Evolutionary conservation across 1,140 invertebrate genomes (phyloP).

Genomic region (Hydropsyche tenuis): DNA sequence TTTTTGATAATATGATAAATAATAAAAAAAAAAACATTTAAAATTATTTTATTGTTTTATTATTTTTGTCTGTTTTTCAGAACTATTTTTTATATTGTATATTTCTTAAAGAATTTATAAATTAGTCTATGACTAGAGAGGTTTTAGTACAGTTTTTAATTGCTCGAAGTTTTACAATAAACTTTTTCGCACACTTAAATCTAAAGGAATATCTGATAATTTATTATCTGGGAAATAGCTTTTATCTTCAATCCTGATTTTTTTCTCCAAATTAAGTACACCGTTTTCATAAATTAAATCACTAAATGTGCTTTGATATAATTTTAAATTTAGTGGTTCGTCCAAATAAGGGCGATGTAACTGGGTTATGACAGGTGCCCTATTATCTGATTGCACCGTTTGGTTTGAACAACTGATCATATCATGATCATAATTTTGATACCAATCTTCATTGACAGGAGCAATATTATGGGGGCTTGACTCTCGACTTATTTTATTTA

Average conservation of each 20-base stretch:
- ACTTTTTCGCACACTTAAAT: constrained; percentile 42
- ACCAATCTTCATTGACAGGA: no score
- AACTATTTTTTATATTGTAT: no score
- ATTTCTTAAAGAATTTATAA: no score
- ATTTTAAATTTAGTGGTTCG: constrained; percentile 42
- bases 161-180: neutral
- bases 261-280: constrained; percentile 45
- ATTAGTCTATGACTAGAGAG: constrained; percentile 1
- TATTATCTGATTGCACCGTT: neutral
- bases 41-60: no score
- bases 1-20: no score
- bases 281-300: constrained; percentile 45
- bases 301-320: constrained; percentile 7
- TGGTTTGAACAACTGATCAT: no score
- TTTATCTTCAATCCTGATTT: constrained; percentile 33
- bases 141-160: constrained; percentile 1
- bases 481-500: no score
- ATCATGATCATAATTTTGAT: no score
- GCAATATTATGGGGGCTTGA: no score
- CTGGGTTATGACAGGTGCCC: neutral
- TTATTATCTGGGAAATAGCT: constrained; percentile 3
- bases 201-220: constrained; percentile 37
- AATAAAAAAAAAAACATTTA: no score
- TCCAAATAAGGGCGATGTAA: neutral
- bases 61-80: no score